Conservation (phyloP, 2,888 invertebrate genomes). For the Tubiluchus corallicola region DNA sequence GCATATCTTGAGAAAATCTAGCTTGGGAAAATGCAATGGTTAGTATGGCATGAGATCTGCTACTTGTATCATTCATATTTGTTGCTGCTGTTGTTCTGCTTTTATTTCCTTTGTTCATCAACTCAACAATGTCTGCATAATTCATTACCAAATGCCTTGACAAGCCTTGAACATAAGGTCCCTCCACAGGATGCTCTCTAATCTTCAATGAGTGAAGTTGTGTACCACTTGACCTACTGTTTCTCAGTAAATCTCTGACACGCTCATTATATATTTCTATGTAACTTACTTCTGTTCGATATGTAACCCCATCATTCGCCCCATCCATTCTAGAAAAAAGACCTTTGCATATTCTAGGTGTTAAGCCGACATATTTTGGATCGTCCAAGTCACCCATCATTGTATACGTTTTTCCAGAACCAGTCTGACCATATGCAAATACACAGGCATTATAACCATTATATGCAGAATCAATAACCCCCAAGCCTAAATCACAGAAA, state of each 20-base stretch:
- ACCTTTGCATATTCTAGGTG: conserved; percentile 31
- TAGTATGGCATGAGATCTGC: conserved; percentile 75
- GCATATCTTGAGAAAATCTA: conserved; percentile 49
- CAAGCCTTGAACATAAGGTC: conserved; percentile 65
- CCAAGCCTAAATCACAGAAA: conserved; percentile 43
- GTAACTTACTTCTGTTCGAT: too few relatives aligned
- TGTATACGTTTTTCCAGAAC: conserved; percentile 72
- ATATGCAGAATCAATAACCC: conserved; percentile 41
- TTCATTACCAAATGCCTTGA: conserved; percentile 67
- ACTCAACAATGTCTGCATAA: conserved; percentile 64
- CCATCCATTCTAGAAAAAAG: too few relatives aligned
- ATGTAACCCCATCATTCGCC: too few relatives aligned
- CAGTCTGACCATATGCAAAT: conserved; percentile 78
- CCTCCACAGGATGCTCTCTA: conserved; percentile 53
- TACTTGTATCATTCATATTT: conserved; percentile 79
- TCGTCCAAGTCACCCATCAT: conserved; percentile 54
- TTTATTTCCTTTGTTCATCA: conserved; percentile 41
- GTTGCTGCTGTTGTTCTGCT: conserved; percentile 62
- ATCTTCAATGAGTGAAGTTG: conserved; percentile 58
- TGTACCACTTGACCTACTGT: conserved; percentile 18
- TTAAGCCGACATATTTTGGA: conserved; percentile 27
- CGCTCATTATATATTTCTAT: conserved; percentile 41
- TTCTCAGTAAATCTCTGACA: conserved; percentile 47
- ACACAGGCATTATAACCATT: conserved; percentile 67
- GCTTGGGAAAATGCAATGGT: conserved; percentile 66